Conservation (phyloP, 2,113 vertebrate genomes). For the Emydura subglobosa region DNA sequence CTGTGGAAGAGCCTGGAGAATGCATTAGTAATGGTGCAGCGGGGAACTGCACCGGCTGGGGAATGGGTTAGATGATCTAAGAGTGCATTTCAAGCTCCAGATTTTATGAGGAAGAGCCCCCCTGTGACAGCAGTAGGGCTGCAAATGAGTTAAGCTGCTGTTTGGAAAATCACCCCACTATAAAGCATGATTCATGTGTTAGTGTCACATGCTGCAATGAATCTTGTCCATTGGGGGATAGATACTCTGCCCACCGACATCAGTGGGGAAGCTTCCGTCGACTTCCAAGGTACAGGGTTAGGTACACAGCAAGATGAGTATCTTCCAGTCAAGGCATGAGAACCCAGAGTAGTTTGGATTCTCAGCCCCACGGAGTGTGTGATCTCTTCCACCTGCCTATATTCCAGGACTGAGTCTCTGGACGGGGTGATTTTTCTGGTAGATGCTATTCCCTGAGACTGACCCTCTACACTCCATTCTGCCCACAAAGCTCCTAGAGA, state of each 20-base stretch:
- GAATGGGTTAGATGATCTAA: neutral
- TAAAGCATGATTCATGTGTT: neutral
- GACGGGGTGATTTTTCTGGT: neutral
- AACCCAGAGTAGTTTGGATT: neutral
- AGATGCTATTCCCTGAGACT: neutral
- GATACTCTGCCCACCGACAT: neutral
- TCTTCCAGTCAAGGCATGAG: too few species aligned
- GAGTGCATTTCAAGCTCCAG: neutral
- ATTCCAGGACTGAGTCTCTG: fast-evolving
- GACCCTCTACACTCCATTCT: neutral
- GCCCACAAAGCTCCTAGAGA: neutral
- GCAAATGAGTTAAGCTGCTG: too few species aligned
- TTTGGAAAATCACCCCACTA: neutral
- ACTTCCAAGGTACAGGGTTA: too few species aligned
- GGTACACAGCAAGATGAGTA: too few species aligned
- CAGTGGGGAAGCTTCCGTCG: too few species aligned
- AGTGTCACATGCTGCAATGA: neutral
- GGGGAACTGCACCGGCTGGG: neutral
- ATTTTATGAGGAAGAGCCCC: neutral
- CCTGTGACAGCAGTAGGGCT: neutral
- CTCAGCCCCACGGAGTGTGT: neutral
- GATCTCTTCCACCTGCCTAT: neutral
- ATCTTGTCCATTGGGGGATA: neutral
- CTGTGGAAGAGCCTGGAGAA: neutral
- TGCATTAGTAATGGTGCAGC: neutral